These are phyloP conservation scores for Lagopus muta DNA, from an alignment of 2,113 vertebrate species.

Conservation along the genomic window DNA sequence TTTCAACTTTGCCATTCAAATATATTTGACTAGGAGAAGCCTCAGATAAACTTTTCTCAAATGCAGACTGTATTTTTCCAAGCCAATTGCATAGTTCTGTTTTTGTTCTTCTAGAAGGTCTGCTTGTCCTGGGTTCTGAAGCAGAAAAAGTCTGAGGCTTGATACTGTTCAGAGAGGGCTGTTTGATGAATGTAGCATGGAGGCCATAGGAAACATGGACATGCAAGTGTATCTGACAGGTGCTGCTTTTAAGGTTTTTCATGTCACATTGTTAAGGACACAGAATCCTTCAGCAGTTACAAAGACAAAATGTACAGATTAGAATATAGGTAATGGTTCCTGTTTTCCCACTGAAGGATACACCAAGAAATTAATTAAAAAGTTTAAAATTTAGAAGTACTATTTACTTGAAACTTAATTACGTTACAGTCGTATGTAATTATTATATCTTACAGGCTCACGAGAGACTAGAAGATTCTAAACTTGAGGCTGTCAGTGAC, in stretches of 20 bases:
- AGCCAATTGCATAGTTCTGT: not conserved
- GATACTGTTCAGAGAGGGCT: not conserved
- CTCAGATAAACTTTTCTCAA: not conserved
- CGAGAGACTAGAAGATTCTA: slow-evolving; percentile 92
- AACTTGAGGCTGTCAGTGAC: slow-evolving; percentile 92
- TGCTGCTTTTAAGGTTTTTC: not conserved
- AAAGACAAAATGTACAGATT: not conserved
- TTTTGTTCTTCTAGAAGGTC: not conserved
- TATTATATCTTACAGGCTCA: slow-evolving; percentile 86
- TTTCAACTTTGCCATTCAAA: not conserved
- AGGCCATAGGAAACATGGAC: not conserved
- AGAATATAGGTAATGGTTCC: not conserved
- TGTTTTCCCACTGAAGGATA: not conserved
- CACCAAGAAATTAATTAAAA: not conserved
- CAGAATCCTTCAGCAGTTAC: not conserved
- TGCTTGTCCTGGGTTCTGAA: not conserved
- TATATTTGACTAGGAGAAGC: not conserved
- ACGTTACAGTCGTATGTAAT: not conserved
- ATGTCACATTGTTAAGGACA: not conserved
- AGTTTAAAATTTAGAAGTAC: not conserved
- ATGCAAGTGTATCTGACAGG: not conserved
- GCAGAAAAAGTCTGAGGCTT: not conserved
- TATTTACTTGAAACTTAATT: not conserved
- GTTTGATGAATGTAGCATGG: not conserved
- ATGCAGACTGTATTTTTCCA: not conserved